These are phyloP conservation scores for Tetragonisca angustula DNA, from an alignment of 2,888 invertebrate species.

Conservation along the genomic window DNA sequence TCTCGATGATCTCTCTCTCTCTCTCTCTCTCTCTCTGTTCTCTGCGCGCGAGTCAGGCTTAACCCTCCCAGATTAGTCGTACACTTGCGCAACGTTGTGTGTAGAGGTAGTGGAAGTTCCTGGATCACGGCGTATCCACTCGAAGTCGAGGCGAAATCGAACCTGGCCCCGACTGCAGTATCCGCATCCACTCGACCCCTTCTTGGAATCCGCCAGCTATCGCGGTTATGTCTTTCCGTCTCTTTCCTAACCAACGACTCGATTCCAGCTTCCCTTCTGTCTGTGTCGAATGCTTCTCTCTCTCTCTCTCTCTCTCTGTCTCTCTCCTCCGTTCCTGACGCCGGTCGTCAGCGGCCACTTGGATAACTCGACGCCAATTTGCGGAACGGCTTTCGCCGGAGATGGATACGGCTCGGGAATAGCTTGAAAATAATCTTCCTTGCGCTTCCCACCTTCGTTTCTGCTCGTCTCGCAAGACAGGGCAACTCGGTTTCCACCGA, in stretches of 20 bases:
- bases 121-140: constrained; percentile 71
- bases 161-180: constrained; percentile 70
- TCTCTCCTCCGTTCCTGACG: constrained; percentile 3
- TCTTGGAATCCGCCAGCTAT: constrained; percentile 43
- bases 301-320: no score
- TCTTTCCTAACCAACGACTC: constrained; percentile 19
- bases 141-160: constrained; percentile 69
- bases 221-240: constrained; percentile 50
- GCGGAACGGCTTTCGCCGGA: constrained; percentile 49
- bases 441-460: neutral
- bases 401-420: constrained; percentile 44
- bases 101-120: constrained; percentile 52
- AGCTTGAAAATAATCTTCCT: constrained; percentile 50
- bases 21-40: constrained; percentile 19
- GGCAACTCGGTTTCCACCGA: neutral
- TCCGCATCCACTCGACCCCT: constrained; percentile 71
- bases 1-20: constrained; percentile 23
- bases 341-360: constrained; percentile 53
- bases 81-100: constrained; percentile 50
- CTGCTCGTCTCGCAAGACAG: neutral
- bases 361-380: constrained; percentile 59
- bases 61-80: constrained; percentile 69
- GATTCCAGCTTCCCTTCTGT: constrained; percentile 22
- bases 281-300: neutral
- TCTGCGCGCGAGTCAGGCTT: constrained; percentile 52